Base-by-base conservation (phyloP, 2,797 vertebrate species). In the Cephalopachus bancanus region DNA sequence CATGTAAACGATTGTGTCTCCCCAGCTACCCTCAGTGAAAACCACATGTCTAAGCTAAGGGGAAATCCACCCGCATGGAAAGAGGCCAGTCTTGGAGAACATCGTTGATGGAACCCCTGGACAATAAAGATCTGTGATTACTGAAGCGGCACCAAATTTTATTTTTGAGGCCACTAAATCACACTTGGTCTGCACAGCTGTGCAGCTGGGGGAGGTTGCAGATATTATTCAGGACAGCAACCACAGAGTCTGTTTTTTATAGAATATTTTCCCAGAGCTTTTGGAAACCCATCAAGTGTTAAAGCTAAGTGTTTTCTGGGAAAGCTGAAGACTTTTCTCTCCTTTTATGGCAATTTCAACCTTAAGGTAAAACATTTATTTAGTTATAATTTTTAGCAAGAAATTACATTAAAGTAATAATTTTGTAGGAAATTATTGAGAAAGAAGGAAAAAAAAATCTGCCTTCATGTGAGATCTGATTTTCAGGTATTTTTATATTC, bases 151-250 rank as follows among this genome's bases (percentile, higher is more conserved):
- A 22, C 60, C 74, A 44, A 86, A 81, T 91, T 91, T 93, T 90
- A 76, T 64, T 83, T 78, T 92, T 92, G n/a, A 86, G 88, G 51
- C 94, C 91, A 59, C 89, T 60, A 76, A 94, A 83, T 95, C 74
- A 69, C 83, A 44, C 44, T 59, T 96, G 92, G 93, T 89, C 49
- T 51, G 26, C 16, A 69, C 87, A 94, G 91, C 91, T 78, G 57
- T 84, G 28, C 49, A 84, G 80, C 88, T 89, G 57, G 51, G 80
- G 76, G 64, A 88, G 81, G 60, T 89, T 76, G 53, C 33, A 74
- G 94, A 83, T 85, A 65, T 26, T 83, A 92, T 76, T 95, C 83
- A 83, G 69, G 74, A 67, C 30, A 81, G 71, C 87, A 91, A 69
- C 90, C 55, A n/a, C 71, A 88, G 53, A 55, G 67, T 69, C 74